Percentiles rank a stretch among this genome's conserved stretches.
Conservation (phyloP, 2,113 vertebrate genomes). For the Muntiacus reevesi region DNA sequence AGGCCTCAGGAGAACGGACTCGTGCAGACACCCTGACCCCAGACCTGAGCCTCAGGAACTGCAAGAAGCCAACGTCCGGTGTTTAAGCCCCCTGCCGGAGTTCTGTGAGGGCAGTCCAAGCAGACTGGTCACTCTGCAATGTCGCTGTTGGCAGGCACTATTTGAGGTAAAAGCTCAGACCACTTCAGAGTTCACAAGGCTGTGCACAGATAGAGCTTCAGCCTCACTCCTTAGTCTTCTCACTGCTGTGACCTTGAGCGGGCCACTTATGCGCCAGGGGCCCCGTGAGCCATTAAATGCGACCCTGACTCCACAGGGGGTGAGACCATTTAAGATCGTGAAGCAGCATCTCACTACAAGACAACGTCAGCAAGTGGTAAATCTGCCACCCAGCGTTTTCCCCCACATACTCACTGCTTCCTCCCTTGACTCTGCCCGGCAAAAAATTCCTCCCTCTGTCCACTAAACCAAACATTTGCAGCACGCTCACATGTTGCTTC, state of each 20-base stretch:
- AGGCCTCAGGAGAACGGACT: background rate
- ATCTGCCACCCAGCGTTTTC: background rate
- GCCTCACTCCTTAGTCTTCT: background rate
- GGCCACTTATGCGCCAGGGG: background rate
- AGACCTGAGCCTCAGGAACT: background rate
- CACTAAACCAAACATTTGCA: too few relatives aligned
- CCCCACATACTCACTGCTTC: too few relatives aligned
- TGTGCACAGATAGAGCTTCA: too few relatives aligned
- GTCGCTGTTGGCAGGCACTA: background rate
- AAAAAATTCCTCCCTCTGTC: background rate
- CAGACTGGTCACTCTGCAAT: background rate
- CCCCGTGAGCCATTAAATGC: accelerated
- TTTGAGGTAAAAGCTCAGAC: background rate
- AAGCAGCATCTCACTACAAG: accelerated
- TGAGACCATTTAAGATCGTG: accelerated
- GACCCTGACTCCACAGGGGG: background rate
- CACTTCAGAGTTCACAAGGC: accelerated
- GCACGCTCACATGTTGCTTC: too few relatives aligned
- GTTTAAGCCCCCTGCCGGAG: background rate
- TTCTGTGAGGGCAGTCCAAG: background rate
- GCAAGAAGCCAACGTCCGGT: background rate
- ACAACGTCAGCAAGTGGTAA: accelerated
- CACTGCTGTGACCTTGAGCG: background rate
- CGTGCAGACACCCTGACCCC: too few relatives aligned
- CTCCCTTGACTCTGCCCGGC: background rate